These are phyloP conservation scores for Clostera curtula DNA, from an alignment of 2,888 invertebrate genomes.

Conservation along the genomic window DNA sequence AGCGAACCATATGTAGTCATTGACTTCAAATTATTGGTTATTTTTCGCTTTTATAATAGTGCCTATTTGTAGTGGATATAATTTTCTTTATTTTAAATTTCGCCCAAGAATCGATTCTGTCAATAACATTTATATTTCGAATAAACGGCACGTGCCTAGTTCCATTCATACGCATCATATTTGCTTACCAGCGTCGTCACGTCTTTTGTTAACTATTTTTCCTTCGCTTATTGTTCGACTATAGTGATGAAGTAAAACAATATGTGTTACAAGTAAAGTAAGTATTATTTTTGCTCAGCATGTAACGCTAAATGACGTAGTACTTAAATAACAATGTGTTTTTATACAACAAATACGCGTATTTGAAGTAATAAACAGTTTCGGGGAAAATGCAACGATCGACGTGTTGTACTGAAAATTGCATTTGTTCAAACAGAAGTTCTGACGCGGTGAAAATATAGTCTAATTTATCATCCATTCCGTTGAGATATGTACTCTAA, in stretches of 20 bases:
- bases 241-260: slow-evolving; percentile 19
- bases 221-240: slow-evolving; percentile 8
- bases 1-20: no score
- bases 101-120: background rate
- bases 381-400: slow-evolving; percentile 11
- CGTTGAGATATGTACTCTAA: no score
- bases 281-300: slow-evolving; percentile 15
- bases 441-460: background rate
- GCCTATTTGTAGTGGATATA: no score
- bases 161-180: slow-evolving; percentile 18
- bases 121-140: background rate
- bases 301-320: slow-evolving; percentile 14
- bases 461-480: background rate
- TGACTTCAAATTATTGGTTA: no score
- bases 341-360: slow-evolving; percentile 13
- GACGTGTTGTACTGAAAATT: slow-evolving; percentile 5
- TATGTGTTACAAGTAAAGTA: slow-evolving; percentile 18
- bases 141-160: slow-evolving; percentile 12
- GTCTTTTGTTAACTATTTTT: slow-evolving; percentile 22
- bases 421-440: slow-evolving; percentile 10
- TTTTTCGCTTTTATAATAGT: no score
- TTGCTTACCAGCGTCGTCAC: slow-evolving; percentile 20
- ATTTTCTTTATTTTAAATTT: no score
- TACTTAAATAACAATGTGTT: slow-evolving; percentile 15
- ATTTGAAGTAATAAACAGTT: slow-evolving; percentile 12